Percentiles rank a stretch among this genome's conserved stretches.
These are phyloP conservation scores for Muntiacus muntjak DNA, from an alignment of 2,113 vertebrate genomes.

Conservation along the genomic window DNA sequence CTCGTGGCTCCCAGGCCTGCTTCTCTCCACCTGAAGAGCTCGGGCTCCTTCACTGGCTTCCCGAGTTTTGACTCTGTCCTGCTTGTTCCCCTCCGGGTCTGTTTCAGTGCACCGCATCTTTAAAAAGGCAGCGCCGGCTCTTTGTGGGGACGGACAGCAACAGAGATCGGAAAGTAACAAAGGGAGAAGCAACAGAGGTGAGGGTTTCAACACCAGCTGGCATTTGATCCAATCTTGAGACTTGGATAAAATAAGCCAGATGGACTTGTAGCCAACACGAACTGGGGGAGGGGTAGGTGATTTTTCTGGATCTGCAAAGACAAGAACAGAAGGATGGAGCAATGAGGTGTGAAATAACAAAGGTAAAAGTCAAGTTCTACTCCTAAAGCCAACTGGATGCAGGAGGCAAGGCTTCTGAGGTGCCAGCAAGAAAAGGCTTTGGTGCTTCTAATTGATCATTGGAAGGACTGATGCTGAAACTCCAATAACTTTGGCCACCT, in stretches of 20 bases:
- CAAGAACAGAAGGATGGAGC: not conserved
- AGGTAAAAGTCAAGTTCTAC: not conserved
- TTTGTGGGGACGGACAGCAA: not conserved
- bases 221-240: not conserved
- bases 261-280: not conserved
- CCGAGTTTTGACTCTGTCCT: not conserved
- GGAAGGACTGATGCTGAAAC: not conserved
- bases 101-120: accelerated
- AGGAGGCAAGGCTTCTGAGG: not conserved
- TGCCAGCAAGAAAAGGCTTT: not conserved
- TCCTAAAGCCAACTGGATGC: not conserved
- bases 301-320: not conserved
- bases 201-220: not conserved
- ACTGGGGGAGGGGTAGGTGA: not conserved
- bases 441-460: not conserved
- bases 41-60: not conserved
- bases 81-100: not conserved
- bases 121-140: not conserved
- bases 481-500: not conserved
- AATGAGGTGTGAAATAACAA: not conserved
- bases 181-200: not conserved
- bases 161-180: not conserved
- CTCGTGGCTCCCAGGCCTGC: not conserved
- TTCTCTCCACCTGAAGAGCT: not conserved
- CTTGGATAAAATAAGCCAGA: not conserved